Evolutionary conservation across 2,113 vertebrate species (phyloP).

Genomic region (Equus przewalskii): DNA sequence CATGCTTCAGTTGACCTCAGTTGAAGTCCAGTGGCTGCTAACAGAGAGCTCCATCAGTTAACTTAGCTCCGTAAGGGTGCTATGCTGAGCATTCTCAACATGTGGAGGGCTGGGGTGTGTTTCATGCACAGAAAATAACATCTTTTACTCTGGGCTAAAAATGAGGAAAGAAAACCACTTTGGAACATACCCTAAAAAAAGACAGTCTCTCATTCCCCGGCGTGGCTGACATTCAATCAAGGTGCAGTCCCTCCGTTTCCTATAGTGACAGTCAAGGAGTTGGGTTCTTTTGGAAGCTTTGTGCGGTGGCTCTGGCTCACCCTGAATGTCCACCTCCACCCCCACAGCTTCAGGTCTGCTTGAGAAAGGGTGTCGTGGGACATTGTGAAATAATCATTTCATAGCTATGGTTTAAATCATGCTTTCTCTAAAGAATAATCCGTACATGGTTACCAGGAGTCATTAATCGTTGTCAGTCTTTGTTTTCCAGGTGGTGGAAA

Average conservation of each 20-base stretch:
- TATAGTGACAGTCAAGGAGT: neutral
- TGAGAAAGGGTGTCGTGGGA: neutral
- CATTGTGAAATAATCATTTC: constrained; percentile 18
- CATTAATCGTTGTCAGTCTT: neutral
- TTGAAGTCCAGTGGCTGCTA: neutral
- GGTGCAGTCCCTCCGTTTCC: neutral
- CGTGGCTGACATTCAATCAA: neutral
- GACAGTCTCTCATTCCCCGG: neutral
- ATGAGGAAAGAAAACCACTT: neutral
- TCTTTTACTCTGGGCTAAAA: neutral
- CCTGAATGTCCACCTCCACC: neutral
- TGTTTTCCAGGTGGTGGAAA: neutral
- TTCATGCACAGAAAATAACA: neutral
- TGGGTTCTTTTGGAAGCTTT: neutral
- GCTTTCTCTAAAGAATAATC: constrained; percentile 1
- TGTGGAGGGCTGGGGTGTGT: neutral
- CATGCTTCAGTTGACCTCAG: neutral
- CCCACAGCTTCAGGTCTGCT: neutral
- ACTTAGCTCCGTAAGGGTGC: neutral
- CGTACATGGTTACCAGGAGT: neutral
- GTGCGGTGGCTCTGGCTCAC: neutral
- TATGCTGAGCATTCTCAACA: neutral
- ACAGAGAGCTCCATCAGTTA: neutral
- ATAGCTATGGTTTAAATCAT: neutral
- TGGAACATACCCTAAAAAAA: neutral